A percentile compares a stretch with the other conserved stretches of the same genome.
phyloP scores from a whole-genome alignment of 1,140 invertebrate species.

The Amphibalanus amphitrite region DNA sequence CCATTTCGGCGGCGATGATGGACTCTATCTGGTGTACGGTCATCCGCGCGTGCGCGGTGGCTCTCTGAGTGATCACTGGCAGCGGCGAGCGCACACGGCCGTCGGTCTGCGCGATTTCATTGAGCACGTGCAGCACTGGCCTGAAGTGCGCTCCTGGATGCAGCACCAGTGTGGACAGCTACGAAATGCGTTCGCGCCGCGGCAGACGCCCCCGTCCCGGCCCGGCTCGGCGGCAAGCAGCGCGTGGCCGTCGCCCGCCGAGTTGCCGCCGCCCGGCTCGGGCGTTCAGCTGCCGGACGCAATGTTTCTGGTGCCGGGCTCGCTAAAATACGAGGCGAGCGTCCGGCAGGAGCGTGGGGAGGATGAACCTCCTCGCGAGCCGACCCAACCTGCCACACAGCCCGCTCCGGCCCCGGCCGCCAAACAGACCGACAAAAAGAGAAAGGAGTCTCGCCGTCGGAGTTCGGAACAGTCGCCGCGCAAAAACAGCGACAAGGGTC shows the following conservation, averaged over 20 bases:
- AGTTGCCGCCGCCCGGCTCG: background rate
- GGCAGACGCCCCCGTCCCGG: too few species aligned
- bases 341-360: background rate
- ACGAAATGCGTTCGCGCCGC: background rate
- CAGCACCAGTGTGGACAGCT: background rate
- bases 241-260: too few species aligned
- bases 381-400: too few species aligned
- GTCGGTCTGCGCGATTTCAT: background rate
- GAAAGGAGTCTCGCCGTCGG: background rate
- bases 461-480: background rate
- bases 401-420: background rate
- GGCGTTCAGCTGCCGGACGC: background rate
- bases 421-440: background rate
- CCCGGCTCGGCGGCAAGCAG: background rate
- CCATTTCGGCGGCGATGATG: conserved; percentile 1
- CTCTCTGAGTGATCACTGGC: background rate
- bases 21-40: background rate
- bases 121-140: background rate
- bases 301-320: background rate
- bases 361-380: background rate
- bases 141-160: background rate
- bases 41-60: background rate
- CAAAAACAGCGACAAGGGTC: background rate
- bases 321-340: background rate
- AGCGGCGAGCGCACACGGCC: background rate